A percentile compares a stretch with the other conserved stretches of the same genome.
Evolutionary conservation across 1,140 invertebrate species (phyloP).

Genomic region (Hycleus phaleratus): DNA sequence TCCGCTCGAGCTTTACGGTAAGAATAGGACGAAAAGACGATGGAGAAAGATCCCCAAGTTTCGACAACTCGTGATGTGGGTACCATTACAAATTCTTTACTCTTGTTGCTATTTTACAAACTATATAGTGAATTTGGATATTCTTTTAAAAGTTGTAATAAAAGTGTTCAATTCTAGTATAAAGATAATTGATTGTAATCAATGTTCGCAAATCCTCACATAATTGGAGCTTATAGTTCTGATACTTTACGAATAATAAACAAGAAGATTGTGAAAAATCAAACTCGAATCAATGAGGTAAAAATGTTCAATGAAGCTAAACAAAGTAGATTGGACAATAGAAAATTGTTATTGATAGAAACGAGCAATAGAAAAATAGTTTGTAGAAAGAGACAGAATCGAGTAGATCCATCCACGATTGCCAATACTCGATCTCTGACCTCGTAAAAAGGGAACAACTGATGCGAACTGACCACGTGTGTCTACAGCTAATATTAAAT

Average conservation of each 20-base stretch:
- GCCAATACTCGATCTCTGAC: conserved; percentile 33
- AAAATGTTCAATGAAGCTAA: conserved; percentile 36
- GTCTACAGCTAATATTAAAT: not conserved
- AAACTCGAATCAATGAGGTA: conserved; percentile 34
- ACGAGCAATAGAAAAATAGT: conserved; percentile 3
- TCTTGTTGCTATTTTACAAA: not conserved
- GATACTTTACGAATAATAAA: conserved; percentile 18
- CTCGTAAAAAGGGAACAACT: conserved; percentile 18
- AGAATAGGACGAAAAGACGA: no score
- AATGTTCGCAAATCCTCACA: no score
- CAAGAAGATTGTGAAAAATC: conserved; percentile 33
- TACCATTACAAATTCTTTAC: conserved; percentile 17
- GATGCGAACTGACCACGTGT: conserved; percentile 38
- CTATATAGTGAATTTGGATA: conserved; percentile 4
- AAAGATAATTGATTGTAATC: no score
- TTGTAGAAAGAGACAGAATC: no score
- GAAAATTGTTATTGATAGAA: conserved; percentile 26
- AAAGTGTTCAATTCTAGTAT: not conserved
- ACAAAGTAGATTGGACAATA: conserved; percentile 38
- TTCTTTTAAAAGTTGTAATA: not conserved
- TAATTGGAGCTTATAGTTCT: no score
- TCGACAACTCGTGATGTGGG: conserved; percentile 22
- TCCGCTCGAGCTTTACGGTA: conserved; percentile 3
- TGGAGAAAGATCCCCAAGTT: conserved; percentile 8
- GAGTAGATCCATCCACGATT: conserved; percentile 12